These are phyloP conservation scores for Synodontis membranacea DNA, from an alignment of 2,113 vertebrate genomes.

Conservation along the genomic window DNA sequence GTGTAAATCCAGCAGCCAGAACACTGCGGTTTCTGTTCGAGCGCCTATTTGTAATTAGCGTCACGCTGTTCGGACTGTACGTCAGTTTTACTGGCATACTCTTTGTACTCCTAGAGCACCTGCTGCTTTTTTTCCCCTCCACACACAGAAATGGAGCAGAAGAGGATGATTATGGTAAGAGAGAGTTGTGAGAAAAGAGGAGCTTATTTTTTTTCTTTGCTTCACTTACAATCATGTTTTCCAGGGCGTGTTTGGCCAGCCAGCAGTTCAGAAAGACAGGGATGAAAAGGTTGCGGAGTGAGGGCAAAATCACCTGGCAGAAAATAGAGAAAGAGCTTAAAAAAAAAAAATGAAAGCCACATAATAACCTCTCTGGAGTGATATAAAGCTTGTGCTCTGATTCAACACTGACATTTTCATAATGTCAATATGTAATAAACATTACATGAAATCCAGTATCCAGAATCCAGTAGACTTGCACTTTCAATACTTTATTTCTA, in stretches of 20 bases:
- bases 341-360: not conserved
- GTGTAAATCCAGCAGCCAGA: not conserved
- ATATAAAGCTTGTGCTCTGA: not conserved
- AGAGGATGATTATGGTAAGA: not conserved
- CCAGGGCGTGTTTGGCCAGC: slow-evolving; percentile 81
- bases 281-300: slow-evolving; percentile 79
- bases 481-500: not conserved
- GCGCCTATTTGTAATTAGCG: slow-evolving; percentile 23
- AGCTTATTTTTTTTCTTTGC: not conserved
- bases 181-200: slow-evolving; percentile 30
- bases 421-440: not conserved
- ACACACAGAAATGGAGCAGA: slow-evolving; percentile 2
- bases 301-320: slow-evolving; percentile 76
- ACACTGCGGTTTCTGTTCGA: not conserved
- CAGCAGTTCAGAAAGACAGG: slow-evolving; percentile 85
- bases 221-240: slow-evolving; percentile 83
- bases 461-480: not conserved
- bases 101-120: not conserved
- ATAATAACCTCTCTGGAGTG: not conserved
- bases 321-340: not conserved
- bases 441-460: no score
- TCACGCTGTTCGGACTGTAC: slow-evolving; percentile 14
- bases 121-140: not conserved
- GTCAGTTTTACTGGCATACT: slow-evolving; percentile 14
- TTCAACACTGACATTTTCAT: not conserved